Percentiles rank a stretch among this genome's conserved stretches.
phyloP scores from a whole-genome alignment of 2,113 vertebrate species.

The Hippopotamus amphibius region DNA sequence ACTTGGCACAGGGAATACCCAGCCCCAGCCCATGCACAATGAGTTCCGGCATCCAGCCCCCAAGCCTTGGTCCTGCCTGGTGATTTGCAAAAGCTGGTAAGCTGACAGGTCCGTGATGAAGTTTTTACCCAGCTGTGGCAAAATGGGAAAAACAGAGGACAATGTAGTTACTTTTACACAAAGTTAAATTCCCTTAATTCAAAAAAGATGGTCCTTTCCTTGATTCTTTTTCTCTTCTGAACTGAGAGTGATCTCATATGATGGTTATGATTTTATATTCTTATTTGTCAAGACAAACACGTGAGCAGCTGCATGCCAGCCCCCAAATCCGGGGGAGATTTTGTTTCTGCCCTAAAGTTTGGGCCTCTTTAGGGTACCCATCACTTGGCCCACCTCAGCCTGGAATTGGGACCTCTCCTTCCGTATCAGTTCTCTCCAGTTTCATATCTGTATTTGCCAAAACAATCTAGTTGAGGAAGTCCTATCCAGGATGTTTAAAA shows the following conservation, averaged over 20 bases:
- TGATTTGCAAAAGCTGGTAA: background rate
- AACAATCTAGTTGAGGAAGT: background rate
- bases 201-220: background rate
- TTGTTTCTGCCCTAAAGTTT: background rate
- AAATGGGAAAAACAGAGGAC: background rate
- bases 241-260: background rate
- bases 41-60: background rate
- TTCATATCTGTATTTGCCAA: background rate
- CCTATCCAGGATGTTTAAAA: background rate
- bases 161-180: background rate
- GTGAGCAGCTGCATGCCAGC: background rate
- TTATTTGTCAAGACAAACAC: background rate
- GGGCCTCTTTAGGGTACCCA: background rate
- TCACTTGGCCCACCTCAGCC: background rate
- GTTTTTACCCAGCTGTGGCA: background rate
- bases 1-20: background rate
- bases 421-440: no score
- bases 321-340: background rate
- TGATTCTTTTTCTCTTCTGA: background rate
- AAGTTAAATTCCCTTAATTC: background rate
- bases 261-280: background rate
- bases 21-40: fast-evolving
- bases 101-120: background rate
- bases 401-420: background rate
- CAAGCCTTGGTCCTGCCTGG: background rate